Conservation (phyloP, 2,888 invertebrate species). For the Rapana venosa region DNA sequence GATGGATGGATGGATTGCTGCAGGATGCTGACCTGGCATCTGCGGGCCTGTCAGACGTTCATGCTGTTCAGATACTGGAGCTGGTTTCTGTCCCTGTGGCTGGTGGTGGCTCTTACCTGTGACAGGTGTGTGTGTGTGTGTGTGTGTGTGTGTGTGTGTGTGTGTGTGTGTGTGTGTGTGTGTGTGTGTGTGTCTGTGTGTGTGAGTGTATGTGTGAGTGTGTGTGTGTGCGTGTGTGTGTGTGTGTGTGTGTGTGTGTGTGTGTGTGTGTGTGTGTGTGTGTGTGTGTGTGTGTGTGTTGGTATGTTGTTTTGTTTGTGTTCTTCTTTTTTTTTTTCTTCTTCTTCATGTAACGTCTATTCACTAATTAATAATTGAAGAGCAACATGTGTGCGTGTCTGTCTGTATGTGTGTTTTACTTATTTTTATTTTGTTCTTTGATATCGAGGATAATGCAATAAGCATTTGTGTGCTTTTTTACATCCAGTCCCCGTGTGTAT, state of each 20-base stretch:
- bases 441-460: no score
- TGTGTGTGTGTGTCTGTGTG: background rate
- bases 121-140: background rate
- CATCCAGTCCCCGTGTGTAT: no score
- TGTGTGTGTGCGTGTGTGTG: background rate
- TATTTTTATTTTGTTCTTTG: no score
- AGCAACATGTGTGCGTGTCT: no score
- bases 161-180: constrained; percentile 10
- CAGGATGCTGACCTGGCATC: constrained; percentile 5
- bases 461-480: no score
- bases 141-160: background rate
- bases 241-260: constrained; percentile 14
- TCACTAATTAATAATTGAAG: no score
- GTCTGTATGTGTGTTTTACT: no score
- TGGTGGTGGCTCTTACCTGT: background rate
- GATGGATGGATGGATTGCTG: no score
- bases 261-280: background rate
- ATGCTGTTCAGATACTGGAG: background rate
- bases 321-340: no score
- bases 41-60: background rate
- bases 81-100: background rate
- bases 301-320: no score
- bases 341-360: no score
- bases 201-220: background rate
- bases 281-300: background rate